Evolutionary conservation across 2,888 invertebrate species (phyloP), one percentile per base, ranked within the genome.

Genomic region (Microctonus hyperodae): DNA sequence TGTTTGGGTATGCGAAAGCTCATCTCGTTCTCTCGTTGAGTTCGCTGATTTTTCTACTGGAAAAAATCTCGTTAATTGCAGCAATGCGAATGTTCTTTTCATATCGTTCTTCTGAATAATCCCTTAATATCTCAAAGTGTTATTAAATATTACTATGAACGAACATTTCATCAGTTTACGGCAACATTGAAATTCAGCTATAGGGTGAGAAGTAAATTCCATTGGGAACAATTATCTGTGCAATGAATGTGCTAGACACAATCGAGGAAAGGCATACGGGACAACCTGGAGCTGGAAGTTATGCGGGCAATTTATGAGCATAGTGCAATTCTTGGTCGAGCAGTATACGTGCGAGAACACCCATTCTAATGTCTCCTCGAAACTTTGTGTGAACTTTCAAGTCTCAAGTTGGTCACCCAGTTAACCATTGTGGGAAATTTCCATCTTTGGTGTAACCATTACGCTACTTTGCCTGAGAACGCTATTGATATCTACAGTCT

Each of bases 321-420:
- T 62, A 51, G 51, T 58, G 65, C 50, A 51, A 65, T 58, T 65
- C 35, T 51, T 33, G 35, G 59, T 63, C 23, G 61, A 59, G 44
- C 25, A 48, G 48, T 60, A 48, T 58, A 58, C 31, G 55, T 23
- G 31, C 53, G 53, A 44, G 23, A 51, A 58, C 51, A 59, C 60
- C 50, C 35, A 50, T 37, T 53, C 28, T 65, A 44, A 64, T 63
- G 50, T 51, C 57, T 59, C 66, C 55, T 20, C 31, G 60, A 67
- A 70, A 70, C 69, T 71, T 69, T 40, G 55, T 48, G 28, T 48
- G 58, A 71, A 69, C 68, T 69, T 71, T 61, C 59, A 57, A 68
- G 66, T 62, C 58, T 65, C 71, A 69, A 71, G 69, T 71, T 71
- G 71, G 71, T 71, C 69, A 71, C 69, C 69, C 67, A 71, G 67